Percentiles rank a stretch among this genome's conserved stretches.
Evolutionary conservation across 2,113 vertebrate genomes (phyloP).

Genomic region (Heterotilapia buettikoferi): DNA sequence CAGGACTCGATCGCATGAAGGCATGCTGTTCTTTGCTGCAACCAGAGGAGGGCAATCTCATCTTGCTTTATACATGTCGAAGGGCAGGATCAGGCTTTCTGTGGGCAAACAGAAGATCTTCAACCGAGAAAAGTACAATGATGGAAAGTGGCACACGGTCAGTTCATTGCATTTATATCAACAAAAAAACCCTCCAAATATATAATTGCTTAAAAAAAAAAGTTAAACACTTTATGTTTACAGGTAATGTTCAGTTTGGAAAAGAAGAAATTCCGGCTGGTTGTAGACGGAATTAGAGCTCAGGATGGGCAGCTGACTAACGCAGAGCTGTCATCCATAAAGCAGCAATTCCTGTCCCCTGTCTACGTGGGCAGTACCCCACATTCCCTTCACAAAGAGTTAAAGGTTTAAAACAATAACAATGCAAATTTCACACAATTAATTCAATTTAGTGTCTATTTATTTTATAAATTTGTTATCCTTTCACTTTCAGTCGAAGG

Average conservation of each 20-base stretch:
- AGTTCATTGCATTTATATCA: conserved; percentile 41
- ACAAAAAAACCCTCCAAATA: background rate
- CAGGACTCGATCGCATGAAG: conserved; percentile 74
- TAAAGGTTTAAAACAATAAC: conserved; percentile 50
- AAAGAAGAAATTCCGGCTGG: conserved; percentile 69
- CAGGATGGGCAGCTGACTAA: conserved; percentile 68
- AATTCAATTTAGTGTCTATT: background rate
- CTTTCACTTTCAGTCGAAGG: conserved; percentile 66
- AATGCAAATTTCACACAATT: background rate
- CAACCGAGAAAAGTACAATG: conserved; percentile 80
- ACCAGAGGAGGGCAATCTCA: conserved; percentile 69
- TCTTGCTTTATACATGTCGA: conserved; percentile 81
- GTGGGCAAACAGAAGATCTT: conserved; percentile 75
- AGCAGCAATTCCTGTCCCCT: conserved; percentile 58
- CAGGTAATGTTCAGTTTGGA: conserved; percentile 83
- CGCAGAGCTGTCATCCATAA: conserved; percentile 55
- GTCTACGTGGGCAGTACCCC: conserved; percentile 79
- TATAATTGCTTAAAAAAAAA: background rate
- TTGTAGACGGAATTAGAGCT: conserved; percentile 83
- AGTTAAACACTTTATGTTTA: background rate
- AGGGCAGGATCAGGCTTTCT: conserved; percentile 81
- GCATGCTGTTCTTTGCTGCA: conserved; percentile 79
- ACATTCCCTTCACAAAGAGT: conserved; percentile 46
- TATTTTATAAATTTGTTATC: background rate
- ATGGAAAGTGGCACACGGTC: conserved; percentile 91